Conservation (phyloP, 92 coral and sea anemone species). For the Zoanthus solanderi region DNA sequence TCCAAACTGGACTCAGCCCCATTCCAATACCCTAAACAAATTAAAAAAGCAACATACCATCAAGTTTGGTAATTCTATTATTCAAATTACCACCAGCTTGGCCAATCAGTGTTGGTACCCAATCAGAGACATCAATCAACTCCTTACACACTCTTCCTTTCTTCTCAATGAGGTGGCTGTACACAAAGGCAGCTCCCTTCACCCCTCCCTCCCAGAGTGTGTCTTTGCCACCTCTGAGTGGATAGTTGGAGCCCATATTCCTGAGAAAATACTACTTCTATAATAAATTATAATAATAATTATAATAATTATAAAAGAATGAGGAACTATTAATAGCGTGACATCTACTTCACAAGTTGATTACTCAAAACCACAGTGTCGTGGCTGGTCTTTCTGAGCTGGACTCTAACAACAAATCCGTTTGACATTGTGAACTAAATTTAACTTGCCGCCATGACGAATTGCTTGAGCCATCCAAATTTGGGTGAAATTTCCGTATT, state of each 20-base stretch:
- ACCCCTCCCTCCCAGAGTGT: constrained; percentile 99
- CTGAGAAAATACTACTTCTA: constrained; percentile 34
- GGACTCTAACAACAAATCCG: too few species aligned
- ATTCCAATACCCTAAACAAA: not conserved
- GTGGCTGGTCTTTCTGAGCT: too few species aligned
- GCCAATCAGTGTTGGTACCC: constrained; percentile 92
- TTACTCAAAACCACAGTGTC: too few species aligned
- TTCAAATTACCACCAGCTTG: constrained; percentile 89
- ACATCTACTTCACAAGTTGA: not conserved
- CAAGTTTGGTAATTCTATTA: constrained; percentile 66
- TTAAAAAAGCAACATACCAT: constrained; percentile 48
- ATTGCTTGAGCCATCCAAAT: too few species aligned
- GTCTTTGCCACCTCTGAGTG: constrained; percentile 95
- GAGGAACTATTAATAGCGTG: not conserved
- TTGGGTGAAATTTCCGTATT: too few species aligned
- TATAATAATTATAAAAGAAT: not conserved
- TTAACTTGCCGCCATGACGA: too few species aligned
- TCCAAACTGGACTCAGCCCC: too few species aligned
- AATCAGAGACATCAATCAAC: constrained; percentile 91
- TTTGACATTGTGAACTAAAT: too few species aligned
- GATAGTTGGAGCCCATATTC: constrained; percentile 97
- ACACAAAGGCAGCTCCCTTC: constrained; percentile 88
- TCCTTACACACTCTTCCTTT: constrained; percentile 92
- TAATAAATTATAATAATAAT: too few species aligned
- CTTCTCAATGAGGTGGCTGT: constrained; percentile 75